Evolutionary conservation across 2,888 invertebrate genomes (phyloP), one percentile per base, ranked within the genome.

Genomic region (Harpalus rubripes): DNA sequence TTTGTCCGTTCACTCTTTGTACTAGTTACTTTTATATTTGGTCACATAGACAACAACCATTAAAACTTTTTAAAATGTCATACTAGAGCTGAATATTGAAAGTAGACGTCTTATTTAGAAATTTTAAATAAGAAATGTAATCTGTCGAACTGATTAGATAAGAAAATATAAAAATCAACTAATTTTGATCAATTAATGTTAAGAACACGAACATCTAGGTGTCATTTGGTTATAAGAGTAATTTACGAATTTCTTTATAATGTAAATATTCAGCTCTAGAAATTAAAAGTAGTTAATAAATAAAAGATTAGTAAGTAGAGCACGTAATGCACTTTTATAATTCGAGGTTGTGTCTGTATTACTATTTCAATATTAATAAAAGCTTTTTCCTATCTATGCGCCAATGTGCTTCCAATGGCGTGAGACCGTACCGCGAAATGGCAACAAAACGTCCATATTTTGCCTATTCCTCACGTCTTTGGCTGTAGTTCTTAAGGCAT

Each of bases 241-340:
- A 22, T 22, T 32, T 32, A 3, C 5, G 1, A 32, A 32, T 32
- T 32, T 32, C 5, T 1, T 32, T 32, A 5, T 5, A 32, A 32
- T 52, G 4, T 52, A 74, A 10, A 41, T 74, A 18, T 74, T 41
- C 72, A 74, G 72, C 72, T 44, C 41, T 6, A 39, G 26, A 18
- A 65, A 65, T 26, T 65, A 26, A 61, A 65, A 63, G 26, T 74
- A 74, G 44, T 18, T 44, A 68, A 16, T 10, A 44, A 74, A 44
- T 74, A 74, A 78, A 78, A 8, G n/a, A 52, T 76, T 76, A 76
- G 56, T 3, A 76, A 10, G 7, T 78, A 78, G 80, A n/a, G 80
- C 80, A 80, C 80, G 41, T 61, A 80, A 81, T 56, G 81, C 81
- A 81, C 81, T 81, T 81, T 81, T 81, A 68, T 81, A 81, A 80